These are phyloP conservation scores for Rhabdomys pumilio DNA, from an alignment of 2,797 vertebrate species.

Conservation along the genomic window DNA sequence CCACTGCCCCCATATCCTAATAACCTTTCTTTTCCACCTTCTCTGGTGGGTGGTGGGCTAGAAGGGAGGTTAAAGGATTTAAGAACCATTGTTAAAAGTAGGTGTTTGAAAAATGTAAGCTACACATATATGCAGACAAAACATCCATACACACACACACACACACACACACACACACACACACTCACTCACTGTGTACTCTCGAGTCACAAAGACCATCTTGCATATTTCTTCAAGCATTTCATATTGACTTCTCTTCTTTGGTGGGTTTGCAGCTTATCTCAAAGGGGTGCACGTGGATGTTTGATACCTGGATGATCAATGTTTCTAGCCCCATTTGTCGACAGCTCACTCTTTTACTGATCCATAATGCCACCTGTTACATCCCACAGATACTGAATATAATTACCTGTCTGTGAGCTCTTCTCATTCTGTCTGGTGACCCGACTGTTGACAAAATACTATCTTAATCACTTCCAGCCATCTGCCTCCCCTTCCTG, in stretches of 20 bases:
- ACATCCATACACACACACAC: neutral
- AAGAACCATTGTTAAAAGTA: neutral
- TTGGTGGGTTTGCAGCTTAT: neutral
- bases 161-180: neutral
- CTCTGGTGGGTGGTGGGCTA: neutral
- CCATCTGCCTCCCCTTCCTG: neutral
- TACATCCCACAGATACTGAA: neutral
- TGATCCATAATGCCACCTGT: neutral
- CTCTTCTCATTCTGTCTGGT: neutral
- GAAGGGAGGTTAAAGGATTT: neutral
- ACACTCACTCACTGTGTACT: neutral
- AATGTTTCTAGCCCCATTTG: neutral
- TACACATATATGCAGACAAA: neutral
- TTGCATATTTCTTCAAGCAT: conserved; percentile 8
- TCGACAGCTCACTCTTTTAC: neutral
- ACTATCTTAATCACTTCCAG: neutral
- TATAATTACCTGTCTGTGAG: neutral
- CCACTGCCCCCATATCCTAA: neutral
- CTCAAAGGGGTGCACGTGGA: neutral
- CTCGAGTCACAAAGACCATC: neutral
- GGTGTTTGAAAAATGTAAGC: neutral
- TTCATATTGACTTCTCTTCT: conserved; percentile 11
- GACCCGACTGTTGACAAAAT: conserved; percentile 50
- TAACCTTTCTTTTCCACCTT: neutral
- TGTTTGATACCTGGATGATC: neutral